phyloP scores from a whole-genome alignment of 2,888 invertebrate species.

The Cataglyphis altisquamis region DNA sequence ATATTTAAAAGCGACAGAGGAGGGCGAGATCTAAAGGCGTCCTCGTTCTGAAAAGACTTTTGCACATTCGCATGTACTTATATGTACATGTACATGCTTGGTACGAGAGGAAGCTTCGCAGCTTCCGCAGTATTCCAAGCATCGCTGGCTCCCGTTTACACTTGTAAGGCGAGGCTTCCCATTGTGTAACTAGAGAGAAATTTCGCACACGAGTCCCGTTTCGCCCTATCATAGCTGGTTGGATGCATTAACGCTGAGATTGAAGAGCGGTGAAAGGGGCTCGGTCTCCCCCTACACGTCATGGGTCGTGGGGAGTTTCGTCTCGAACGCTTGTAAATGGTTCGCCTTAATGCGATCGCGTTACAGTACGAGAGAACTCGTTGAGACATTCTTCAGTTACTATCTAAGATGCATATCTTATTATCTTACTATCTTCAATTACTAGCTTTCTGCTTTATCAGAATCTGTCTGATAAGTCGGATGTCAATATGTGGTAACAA shows the following conservation, averaged over 20 bases:
- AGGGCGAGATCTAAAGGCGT: constrained; percentile 9
- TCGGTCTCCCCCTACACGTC: background rate
- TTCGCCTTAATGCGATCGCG: constrained; percentile 47
- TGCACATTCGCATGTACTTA: constrained; percentile 26
- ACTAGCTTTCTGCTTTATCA: background rate
- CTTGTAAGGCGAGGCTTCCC: constrained; percentile 53
- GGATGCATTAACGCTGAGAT: constrained; percentile 63
- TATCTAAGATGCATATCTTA: constrained; percentile 25
- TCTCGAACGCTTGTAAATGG: constrained; percentile 32
- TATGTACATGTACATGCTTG: background rate
- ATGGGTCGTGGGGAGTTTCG: constrained; percentile 26
- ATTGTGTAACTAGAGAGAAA: constrained; percentile 65
- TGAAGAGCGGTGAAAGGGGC: constrained; percentile 52
- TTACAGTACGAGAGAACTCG: constrained; percentile 31
- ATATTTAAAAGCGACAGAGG: constrained; percentile 18
- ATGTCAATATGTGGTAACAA: constrained; percentile 12
- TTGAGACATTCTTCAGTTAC: constrained; percentile 31
- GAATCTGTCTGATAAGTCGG: background rate
- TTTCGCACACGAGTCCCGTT: constrained; percentile 45
- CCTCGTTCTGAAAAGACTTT: constrained; percentile 32
- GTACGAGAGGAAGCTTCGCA: constrained; percentile 1
- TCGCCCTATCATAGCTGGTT: constrained; percentile 44
- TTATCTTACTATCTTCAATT: constrained; percentile 35
- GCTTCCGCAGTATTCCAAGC: constrained; percentile 46
- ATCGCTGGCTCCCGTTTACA: constrained; percentile 47